Conservation (phyloP, 1,140 invertebrate species). For the Augochlora pura region DNA sequence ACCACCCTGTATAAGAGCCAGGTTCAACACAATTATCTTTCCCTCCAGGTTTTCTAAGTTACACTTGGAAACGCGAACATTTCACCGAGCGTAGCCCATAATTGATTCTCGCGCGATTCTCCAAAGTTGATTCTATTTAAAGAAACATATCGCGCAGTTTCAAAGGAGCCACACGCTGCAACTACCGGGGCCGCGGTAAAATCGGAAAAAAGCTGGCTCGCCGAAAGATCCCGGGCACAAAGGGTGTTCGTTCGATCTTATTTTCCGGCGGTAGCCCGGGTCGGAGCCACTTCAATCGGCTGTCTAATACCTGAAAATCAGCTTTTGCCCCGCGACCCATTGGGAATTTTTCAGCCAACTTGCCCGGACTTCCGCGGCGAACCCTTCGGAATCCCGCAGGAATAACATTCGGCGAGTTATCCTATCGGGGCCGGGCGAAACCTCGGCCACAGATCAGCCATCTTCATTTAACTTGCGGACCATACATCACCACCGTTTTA, state of each 20-base stretch:
- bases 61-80: too few species aligned
- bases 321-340: constrained; percentile 19
- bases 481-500: constrained; percentile 23
- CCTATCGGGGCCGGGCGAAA: constrained; percentile 32
- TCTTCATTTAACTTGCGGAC: constrained; percentile 29
- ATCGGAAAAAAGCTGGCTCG: not conserved
- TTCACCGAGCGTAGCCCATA: too few species aligned
- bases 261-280: constrained; percentile 20
- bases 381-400: constrained; percentile 11
- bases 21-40: too few species aligned
- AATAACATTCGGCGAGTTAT: constrained; percentile 37
- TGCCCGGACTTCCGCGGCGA: not conserved
- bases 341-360: constrained; percentile 25
- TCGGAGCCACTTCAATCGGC: constrained; percentile 14
- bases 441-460: constrained; percentile 31
- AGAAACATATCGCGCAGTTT: not conserved
- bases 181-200: not conserved
- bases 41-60: too few species aligned
- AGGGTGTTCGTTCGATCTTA: constrained; percentile 8
- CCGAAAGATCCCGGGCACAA: not conserved
- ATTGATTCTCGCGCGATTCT: too few species aligned
- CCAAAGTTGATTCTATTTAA: not conserved
- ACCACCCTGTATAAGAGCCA: too few species aligned
- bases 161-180: not conserved
- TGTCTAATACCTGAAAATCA: constrained; percentile 32